Evolutionary conservation across 2,797 vertebrate species (phyloP), one percentile per base, ranked within the genome.

Genomic region (Pseudotriccus pelzelni): DNA sequence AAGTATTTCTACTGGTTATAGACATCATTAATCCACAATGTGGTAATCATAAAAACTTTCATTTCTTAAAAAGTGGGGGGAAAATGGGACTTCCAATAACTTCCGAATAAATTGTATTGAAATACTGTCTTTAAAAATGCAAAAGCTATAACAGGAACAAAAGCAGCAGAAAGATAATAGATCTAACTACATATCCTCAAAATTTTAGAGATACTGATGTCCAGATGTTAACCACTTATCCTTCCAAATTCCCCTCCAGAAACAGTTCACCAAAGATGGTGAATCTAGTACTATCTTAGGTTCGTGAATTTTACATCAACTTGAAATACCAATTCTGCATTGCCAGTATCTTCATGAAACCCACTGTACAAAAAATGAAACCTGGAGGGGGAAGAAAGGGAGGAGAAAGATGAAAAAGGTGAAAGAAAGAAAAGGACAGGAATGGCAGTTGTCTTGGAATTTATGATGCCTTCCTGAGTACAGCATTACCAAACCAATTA

Each of bases 1-100:
- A 93, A 96, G 90, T 76, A 94, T 64, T 93, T 92, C 87, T 85
- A 17, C 92, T 82, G 55, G 76, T 79, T 82, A 93, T 24, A 89
- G 20, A 74, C 74, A 91, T 82, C 39, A 69, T 67, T 93, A 70
- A 85, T 47, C 49, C 66, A 89, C 53, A 85, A 58, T 64, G 72
- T 3, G 24, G 15, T 80, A 84, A 82, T 36, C 18, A 56, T 32
- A 60, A 73, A 93, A 81, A 24, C 5, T 36, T 47, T 2, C 14
- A 5, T 28, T 67, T 73, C 70, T 59, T 21, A 5, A 7, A 34
- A 84, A 49, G 14, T 27, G 10, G 4, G 7, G 11, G 7, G 0
- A 3, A 60, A 90, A 67, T 14, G 9, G 34, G 55, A 76, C 39
- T 94, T 94, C 27, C 44, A 91, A 36, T 32, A 39, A 56, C n/a